Evolutionary conservation across 2,888 invertebrate genomes (phyloP).

Genomic region (Hydrotaea diabolus): DNA sequence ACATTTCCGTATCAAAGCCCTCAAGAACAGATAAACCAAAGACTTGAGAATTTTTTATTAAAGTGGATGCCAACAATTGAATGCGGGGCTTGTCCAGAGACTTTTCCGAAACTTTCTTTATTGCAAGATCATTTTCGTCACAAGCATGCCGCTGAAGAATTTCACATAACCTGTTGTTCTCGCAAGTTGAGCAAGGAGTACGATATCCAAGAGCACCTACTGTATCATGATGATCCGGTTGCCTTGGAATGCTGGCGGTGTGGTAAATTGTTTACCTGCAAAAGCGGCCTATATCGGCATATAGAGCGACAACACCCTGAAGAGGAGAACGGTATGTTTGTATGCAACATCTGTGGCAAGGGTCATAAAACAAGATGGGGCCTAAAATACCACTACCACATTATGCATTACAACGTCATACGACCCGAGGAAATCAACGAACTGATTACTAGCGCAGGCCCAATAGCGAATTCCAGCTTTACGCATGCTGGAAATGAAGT

Average conservation of each 20-base stretch:
- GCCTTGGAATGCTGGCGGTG: constrained; percentile 69
- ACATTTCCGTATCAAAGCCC: not conserved
- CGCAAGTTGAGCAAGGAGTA: constrained; percentile 68
- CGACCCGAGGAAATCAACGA: constrained; percentile 47
- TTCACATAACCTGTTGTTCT: constrained; percentile 69
- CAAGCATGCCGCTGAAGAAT: constrained; percentile 64
- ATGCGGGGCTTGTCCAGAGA: not conserved
- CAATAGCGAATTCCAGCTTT: too few relatives aligned
- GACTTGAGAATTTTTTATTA: not conserved
- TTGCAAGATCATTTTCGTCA: constrained; percentile 68
- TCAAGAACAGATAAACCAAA: constrained; percentile 43
- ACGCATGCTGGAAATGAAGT: too few relatives aligned
- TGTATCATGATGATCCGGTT: constrained; percentile 69
- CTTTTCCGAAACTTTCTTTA: constrained; percentile 60
- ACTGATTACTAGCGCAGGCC: too few relatives aligned
- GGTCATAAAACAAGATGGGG: constrained; percentile 64
- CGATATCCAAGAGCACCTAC: constrained; percentile 69
- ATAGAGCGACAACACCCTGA: constrained; percentile 54
- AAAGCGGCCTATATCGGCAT: constrained; percentile 65
- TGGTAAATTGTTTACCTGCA: constrained; percentile 63
- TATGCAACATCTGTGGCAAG: constrained; percentile 70
- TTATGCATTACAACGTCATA: constrained; percentile 62
- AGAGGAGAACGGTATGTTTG: constrained; percentile 65
- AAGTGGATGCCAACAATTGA: not conserved
- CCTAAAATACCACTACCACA: constrained; percentile 63